Percentiles rank a stretch among this genome's conserved stretches.
phyloP scores from a whole-genome alignment of 2,888 invertebrate genomes.

The Amblyjoppa proteus region DNA sequence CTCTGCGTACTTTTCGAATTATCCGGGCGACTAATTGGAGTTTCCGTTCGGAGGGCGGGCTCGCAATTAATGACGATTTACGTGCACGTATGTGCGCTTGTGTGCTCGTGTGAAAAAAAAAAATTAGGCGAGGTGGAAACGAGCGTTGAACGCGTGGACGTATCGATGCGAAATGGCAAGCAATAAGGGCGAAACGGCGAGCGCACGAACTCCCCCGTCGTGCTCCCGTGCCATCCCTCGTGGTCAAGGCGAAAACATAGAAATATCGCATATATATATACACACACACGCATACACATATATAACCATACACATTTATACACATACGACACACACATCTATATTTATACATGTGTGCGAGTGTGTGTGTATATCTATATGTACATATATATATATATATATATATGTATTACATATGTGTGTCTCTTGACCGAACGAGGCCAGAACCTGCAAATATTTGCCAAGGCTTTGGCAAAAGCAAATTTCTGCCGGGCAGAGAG shows the following conservation, averaged over 20 bases:
- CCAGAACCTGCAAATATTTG: conserved; percentile 59
- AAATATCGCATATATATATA: conserved; percentile 49
- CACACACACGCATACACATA: not conserved
- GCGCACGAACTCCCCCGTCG: conserved; percentile 31
- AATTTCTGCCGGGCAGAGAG: conserved; percentile 21
- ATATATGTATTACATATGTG: not conserved
- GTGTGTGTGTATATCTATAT: not conserved
- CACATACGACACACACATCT: not conserved
- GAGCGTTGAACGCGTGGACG: conserved; percentile 38
- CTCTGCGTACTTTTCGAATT: conserved; percentile 19
- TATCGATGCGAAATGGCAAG: conserved; percentile 64
- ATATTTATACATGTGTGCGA: not conserved
- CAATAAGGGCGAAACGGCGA: conserved; percentile 51
- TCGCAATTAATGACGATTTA: conserved; percentile 51
- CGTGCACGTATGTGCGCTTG: not conserved
- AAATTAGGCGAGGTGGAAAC: conserved; percentile 30
- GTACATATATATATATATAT: conserved; percentile 8
- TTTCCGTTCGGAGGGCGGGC: not conserved
- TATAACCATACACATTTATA: conserved; percentile 9
- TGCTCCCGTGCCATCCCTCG: conserved; percentile 54
- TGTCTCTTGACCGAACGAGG: conserved; percentile 59
- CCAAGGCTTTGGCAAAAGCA: conserved; percentile 57
- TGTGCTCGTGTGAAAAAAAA: conserved; percentile 31
- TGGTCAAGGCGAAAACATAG: conserved; percentile 68
- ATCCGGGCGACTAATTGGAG: conserved; percentile 51